phyloP scores from a whole-genome alignment of 2,113 vertebrate genomes.

The Ia io region DNA sequence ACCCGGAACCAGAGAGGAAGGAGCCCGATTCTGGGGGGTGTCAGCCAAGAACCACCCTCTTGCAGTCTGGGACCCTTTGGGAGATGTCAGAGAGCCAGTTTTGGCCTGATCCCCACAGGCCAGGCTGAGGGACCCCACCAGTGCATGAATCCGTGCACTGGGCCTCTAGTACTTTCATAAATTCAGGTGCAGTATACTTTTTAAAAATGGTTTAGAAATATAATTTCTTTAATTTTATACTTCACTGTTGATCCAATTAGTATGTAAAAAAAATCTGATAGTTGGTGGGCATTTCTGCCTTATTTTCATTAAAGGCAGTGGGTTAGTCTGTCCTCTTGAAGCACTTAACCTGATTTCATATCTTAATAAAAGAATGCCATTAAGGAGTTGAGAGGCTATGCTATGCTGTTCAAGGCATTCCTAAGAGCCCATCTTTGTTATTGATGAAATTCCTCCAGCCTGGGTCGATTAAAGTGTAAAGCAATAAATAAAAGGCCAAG shows the following conservation, averaged over 20 bases:
- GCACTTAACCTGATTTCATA: constrained; percentile 49
- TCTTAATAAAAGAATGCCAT: constrained; percentile 42
- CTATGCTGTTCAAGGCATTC: background rate
- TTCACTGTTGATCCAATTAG: background rate
- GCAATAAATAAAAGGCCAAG: background rate
- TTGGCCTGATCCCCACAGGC: no score
- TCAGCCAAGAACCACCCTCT: no score
- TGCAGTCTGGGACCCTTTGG: no score
- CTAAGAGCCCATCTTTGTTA: background rate
- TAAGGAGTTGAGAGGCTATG: background rate
- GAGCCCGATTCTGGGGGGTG: no score
- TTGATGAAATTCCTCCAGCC: background rate
- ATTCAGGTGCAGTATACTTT: background rate
- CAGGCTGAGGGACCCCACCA: no score
- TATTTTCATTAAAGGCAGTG: constrained; percentile 26
- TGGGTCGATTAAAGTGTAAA: background rate
- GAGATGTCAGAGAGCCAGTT: no score
- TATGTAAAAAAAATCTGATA: background rate
- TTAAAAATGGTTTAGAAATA: background rate
- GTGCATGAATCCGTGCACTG: no score
- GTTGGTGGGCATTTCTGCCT: background rate
- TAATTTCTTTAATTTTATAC: constrained; percentile 31
- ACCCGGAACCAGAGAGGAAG: no score
- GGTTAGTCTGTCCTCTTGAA: constrained; percentile 6
- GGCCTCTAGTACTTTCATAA: background rate